These are phyloP conservation scores for Philotrypesis tridentata DNA, from an alignment of 1,140 invertebrate genomes.

Conservation along the genomic window DNA sequence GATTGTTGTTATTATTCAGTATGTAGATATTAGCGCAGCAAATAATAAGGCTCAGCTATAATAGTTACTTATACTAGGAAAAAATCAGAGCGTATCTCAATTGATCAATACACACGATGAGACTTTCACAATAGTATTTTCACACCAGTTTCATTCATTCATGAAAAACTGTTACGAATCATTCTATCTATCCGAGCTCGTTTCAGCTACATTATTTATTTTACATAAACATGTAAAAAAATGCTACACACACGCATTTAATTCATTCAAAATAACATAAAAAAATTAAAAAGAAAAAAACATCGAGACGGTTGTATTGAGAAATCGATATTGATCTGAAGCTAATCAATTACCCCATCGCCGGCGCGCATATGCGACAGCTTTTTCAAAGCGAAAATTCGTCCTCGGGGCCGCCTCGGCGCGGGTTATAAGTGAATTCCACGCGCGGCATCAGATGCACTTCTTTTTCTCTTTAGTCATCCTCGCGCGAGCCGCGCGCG, in stretches of 20 bases:
- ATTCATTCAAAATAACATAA: too few species aligned
- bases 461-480: neutral
- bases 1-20: neutral
- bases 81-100: neutral
- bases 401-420: neutral
- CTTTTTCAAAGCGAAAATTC: neutral
- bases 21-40: neutral
- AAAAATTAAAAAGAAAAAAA: too few species aligned
- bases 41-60: neutral
- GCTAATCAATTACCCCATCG: too few species aligned
- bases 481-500: neutral
- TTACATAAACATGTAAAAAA: neutral
- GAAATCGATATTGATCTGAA: neutral
- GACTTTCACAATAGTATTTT: neutral
- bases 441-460: neutral
- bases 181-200: too few species aligned
- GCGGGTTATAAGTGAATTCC: too few species aligned
- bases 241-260: too few species aligned
- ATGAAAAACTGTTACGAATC: neutral
- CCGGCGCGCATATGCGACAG: too few species aligned
- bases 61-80: neutral
- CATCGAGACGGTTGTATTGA: neutral
- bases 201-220: neutral
- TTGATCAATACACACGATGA: neutral
- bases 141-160: neutral